These are phyloP conservation scores for Stenopsyche tienmushanensis DNA, from an alignment of 1,140 invertebrate genomes.

Conservation along the genomic window DNA sequence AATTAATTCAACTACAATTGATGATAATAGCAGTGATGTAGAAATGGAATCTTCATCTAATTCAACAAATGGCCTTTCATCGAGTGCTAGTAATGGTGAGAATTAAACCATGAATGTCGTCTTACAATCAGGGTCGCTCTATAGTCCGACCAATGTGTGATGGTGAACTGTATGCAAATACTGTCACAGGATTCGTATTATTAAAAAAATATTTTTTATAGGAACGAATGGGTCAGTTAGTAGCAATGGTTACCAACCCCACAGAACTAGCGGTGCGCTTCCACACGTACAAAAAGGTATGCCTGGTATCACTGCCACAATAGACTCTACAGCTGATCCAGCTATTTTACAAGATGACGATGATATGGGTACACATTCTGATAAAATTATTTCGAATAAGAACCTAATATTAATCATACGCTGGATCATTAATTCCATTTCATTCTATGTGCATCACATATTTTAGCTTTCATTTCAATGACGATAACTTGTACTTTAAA, in stretches of 20 bases:
- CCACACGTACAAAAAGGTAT: constrained; percentile 40
- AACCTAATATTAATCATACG: too few species aligned
- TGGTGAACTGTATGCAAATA: too few species aligned
- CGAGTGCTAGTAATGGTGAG: constrained; percentile 39
- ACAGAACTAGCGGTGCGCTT: constrained; percentile 28
- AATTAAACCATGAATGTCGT: not conserved
- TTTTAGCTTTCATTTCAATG: too few species aligned
- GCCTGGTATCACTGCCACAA: constrained; percentile 36
- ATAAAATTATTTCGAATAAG: not conserved
- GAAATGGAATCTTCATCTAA: constrained; percentile 58
- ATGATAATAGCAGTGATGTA: constrained; percentile 54
- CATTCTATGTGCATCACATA: too few species aligned
- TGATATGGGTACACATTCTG: constrained; percentile 34
- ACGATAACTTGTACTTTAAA: too few species aligned
- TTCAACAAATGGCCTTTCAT: constrained; percentile 39
- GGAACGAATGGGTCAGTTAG: constrained; percentile 40
- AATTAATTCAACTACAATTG: constrained; percentile 37
- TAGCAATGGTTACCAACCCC: constrained; percentile 38
- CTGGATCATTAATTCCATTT: too few species aligned
- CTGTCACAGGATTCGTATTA: too few species aligned
- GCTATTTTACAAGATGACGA: constrained; percentile 36
- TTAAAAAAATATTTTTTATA: constrained; percentile 25
- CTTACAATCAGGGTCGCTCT: too few species aligned
- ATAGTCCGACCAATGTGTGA: too few species aligned
- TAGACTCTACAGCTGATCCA: constrained; percentile 35